A percentile compares a stretch with the other conserved stretches of the same genome.
Evolutionary conservation across 2,113 vertebrate species (phyloP).

Genomic region (Xiphophorus maculatus): DNA sequence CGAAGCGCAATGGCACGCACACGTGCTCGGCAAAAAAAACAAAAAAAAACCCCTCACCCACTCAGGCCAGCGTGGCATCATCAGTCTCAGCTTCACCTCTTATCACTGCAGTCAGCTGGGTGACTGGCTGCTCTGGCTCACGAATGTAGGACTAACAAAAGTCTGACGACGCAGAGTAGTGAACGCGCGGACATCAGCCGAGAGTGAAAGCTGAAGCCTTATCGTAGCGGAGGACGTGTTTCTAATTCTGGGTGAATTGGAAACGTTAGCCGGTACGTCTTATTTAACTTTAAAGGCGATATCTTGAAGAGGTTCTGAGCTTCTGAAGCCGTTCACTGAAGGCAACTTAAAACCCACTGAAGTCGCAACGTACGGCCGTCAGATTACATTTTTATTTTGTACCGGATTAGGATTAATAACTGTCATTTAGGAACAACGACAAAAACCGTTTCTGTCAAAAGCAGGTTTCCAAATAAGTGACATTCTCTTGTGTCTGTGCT

Average conservation of each 20-base stretch:
- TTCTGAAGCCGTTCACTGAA: too few relatives aligned
- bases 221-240: not conserved
- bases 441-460: not conserved
- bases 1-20: not conserved
- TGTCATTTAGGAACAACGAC: not conserved
- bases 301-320: too few relatives aligned
- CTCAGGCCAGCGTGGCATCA: not conserved
- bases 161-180: too few relatives aligned
- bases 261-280: not conserved
- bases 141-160: not conserved
- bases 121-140: not conserved
- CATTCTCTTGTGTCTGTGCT: constrained; percentile 16
- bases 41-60: not conserved
- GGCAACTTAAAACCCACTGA: too few relatives aligned
- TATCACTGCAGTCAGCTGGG: not conserved
- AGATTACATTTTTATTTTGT: too few relatives aligned
- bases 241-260: not conserved
- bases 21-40: not conserved
- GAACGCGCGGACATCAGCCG: not conserved
- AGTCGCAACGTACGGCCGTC: too few relatives aligned
- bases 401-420: not conserved
- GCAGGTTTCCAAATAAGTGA: not conserved
- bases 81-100: not conserved
- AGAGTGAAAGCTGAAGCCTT: not conserved
- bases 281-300: not conserved